Evolutionary conservation across 2,888 invertebrate genomes (phyloP), one percentile per base, ranked within the genome.

Genomic region (Bedellia somnulentella): DNA sequence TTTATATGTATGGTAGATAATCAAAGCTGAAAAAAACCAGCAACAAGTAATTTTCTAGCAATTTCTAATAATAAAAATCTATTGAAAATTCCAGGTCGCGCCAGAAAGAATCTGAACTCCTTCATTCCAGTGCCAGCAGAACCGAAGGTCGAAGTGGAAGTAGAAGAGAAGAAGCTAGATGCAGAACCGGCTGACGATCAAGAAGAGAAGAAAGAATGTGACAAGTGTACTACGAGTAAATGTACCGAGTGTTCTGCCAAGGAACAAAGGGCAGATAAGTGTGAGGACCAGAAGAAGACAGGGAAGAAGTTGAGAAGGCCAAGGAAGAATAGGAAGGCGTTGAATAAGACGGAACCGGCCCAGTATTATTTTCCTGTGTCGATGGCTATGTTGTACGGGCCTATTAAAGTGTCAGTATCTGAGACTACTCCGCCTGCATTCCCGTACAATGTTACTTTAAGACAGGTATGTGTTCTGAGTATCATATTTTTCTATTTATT

Each of bases 391-490:
- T 80, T 87, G 58, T 93, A 89, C 58, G 96, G 95, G 27, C 86
- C 88, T 9, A 80, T 89, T 37, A 83, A 84, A 45, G 79, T 82
- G 46, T 78, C 81, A 1, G 39, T 49, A 1, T 41, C 60, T 61
- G 81, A 49, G 44, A 58, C 47, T 35, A 52, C 5, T 5, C 24
- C 45, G 29, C 80, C 80, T 37, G 79, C 79, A 18, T 96, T 96
- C 61, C 96, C 96, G 0, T 82, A 89, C 49, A 97, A 96, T 66
- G 87, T 95, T 31, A 85, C 84, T 36, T 96, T 96, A 58, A 85
- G 88, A 44, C 86, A 88, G 80, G 92, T 93, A 78, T 70, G 57
- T 50, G 11, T 24, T 24, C 11, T n/a, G n/a, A n/a, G n/a, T n/a
- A n/a, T n/a, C n/a, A n/a, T n/a, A n/a, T n/a, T n/a, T n/a, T n/a